phyloP scores from a whole-genome alignment of 2,888 invertebrate species.

The Harpagoxenus sublaevis region DNA sequence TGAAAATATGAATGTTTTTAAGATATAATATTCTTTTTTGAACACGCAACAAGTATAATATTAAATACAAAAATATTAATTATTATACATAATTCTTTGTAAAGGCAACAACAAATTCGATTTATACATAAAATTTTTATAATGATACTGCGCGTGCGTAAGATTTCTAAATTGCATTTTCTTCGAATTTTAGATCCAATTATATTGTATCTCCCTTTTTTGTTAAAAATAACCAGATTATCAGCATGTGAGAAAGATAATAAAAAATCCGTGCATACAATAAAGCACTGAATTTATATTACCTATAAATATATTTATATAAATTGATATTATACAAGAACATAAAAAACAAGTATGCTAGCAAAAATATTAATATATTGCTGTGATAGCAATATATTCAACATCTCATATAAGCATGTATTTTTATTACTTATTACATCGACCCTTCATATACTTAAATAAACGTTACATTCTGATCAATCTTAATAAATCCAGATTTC shows the following conservation, averaged over 20 bases:
- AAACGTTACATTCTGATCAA: constrained; percentile 12
- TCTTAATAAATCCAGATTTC: constrained; percentile 37
- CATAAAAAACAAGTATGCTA: constrained; percentile 17
- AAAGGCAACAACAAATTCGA: constrained; percentile 17
- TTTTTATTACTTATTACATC: not conserved
- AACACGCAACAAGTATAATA: not conserved
- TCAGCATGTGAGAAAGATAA: constrained; percentile 19
- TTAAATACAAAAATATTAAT: constrained; percentile 23
- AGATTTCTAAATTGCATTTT: not conserved
- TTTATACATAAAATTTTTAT: constrained; percentile 7
- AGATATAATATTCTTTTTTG: constrained; percentile 4
- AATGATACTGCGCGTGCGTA: not conserved
- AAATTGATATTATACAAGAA: constrained; percentile 12
- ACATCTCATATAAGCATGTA: constrained; percentile 21
- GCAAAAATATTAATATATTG: not conserved
- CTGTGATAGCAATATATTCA: constrained; percentile 13
- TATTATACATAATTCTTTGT: not conserved
- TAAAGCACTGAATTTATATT: constrained; percentile 37
- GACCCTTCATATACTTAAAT: not conserved
- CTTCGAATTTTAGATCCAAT: not conserved
- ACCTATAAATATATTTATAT: constrained; percentile 23
- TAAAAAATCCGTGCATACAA: constrained; percentile 6
- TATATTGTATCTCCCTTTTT: not conserved
- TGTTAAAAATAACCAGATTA: not conserved
- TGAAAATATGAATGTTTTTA: not conserved